These are phyloP conservation scores for Zele albiditarsus DNA, from an alignment of 2,888 invertebrate genomes.

Conservation along the genomic window DNA sequence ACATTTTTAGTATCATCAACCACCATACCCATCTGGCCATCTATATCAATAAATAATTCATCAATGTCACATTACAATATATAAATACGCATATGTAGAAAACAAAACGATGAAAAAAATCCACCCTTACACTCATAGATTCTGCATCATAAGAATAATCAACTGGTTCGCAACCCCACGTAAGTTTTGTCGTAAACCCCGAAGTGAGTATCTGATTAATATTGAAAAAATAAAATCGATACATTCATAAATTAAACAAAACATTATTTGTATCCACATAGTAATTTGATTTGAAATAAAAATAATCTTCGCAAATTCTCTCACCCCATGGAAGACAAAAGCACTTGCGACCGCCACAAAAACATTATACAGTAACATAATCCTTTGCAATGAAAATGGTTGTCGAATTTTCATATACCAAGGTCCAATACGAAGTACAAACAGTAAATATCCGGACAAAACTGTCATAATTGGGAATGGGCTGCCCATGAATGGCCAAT, in stretches of 20 bases:
- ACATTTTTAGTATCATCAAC: slow-evolving; percentile 78
- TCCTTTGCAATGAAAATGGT: slow-evolving; percentile 60
- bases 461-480: slow-evolving; percentile 62
- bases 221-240: not conserved
- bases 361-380: slow-evolving; percentile 67
- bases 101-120: not conserved
- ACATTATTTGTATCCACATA: not conserved
- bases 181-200: slow-evolving; percentile 78
- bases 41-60: slow-evolving; percentile 54
- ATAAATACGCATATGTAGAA: not conserved
- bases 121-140: slow-evolving; percentile 75
- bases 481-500: slow-evolving; percentile 66
- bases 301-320: slow-evolving; percentile 56
- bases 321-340: slow-evolving; percentile 82
- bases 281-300: not conserved
- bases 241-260: not conserved
- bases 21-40: slow-evolving; percentile 76
- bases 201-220: slow-evolving; percentile 77
- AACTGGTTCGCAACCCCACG: slow-evolving; percentile 81
- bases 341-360: slow-evolving; percentile 78
- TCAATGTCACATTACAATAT: not conserved
- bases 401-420: slow-evolving; percentile 63
- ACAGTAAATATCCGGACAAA: slow-evolving; percentile 60
- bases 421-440: slow-evolving; percentile 65
- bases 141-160: slow-evolving; percentile 81